Evolutionary conservation across 2,797 vertebrate genomes (phyloP).

Genomic region (Tapirus indicus): DNA sequence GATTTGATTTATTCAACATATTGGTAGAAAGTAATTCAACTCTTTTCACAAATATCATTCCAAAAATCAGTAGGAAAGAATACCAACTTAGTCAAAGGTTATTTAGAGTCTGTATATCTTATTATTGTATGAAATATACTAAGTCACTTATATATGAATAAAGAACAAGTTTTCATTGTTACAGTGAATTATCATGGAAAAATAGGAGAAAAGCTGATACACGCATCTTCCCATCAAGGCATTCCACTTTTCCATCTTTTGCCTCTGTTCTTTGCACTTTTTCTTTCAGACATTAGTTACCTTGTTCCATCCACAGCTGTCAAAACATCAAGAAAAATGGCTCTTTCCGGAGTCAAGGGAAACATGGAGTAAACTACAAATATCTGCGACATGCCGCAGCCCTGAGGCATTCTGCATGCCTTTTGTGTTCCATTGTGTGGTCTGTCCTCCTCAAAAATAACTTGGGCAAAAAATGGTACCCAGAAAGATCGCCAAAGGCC

Average conservation of each 20-base stretch:
- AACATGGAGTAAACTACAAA: neutral
- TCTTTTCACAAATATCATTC: neutral
- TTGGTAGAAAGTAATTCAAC: neutral
- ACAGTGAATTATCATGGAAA: neutral
- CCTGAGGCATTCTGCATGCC: neutral
- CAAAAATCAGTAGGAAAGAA: neutral
- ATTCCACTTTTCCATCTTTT: neutral
- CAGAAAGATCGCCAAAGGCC: neutral
- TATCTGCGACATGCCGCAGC: neutral
- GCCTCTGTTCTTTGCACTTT: neutral
- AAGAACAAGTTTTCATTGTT: neutral
- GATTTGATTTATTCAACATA: constrained; percentile 9
- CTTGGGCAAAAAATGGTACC: neutral
- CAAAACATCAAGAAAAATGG: neutral
- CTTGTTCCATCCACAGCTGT: neutral
- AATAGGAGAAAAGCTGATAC: neutral
- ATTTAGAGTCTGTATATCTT: neutral
- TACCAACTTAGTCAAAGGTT: neutral
- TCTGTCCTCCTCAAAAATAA: neutral
- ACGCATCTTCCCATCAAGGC: neutral
- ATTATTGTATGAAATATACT: neutral
- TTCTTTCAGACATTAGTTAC: neutral
- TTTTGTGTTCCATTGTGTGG: neutral
- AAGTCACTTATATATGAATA: neutral
- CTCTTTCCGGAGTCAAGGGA: neutral